Percentiles rank a stretch among this genome's conserved stretches.
Evolutionary conservation across 2,797 vertebrate species (phyloP).

Genomic region (Sebastes goodei): DNA sequence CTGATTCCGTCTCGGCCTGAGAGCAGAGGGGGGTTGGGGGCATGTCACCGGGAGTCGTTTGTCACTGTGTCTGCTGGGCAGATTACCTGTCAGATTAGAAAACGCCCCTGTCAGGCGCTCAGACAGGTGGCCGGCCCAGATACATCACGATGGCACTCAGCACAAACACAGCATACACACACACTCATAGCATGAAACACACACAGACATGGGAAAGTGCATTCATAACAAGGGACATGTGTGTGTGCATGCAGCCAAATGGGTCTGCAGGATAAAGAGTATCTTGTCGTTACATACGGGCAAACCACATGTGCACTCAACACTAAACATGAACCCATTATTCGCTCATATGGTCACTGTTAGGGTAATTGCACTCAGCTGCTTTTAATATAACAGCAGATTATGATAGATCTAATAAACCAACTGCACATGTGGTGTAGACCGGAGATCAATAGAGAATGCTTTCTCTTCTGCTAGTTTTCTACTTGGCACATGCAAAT

Average conservation of each 20-base stretch:
- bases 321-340: neutral
- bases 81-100: conserved; percentile 85
- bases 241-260: neutral
- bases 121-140: conserved; percentile 70
- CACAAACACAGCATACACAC: conserved; percentile 34
- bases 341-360: neutral
- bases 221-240: neutral
- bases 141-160: conserved; percentile 61
- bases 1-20: conserved; percentile 24
- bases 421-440: conserved; percentile 30
- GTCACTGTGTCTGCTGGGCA: conserved; percentile 73
- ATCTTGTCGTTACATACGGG: neutral
- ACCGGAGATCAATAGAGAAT: conserved; percentile 55
- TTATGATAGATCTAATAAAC: conserved; percentile 49
- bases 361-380: conserved; percentile 22
- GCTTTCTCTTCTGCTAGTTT: conserved; percentile 25
- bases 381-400: conserved; percentile 48
- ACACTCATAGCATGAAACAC: neutral
- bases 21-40: conserved; percentile 25
- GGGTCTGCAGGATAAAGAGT: neutral
- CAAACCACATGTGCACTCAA: neutral
- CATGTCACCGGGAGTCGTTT: conserved; percentile 63
- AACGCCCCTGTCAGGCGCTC: conserved; percentile 70
- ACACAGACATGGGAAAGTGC: neutral
- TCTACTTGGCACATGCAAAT: neutral